phyloP scores from a whole-genome alignment of 2,888 invertebrate genomes.

The Orthosia gracilis region DNA sequence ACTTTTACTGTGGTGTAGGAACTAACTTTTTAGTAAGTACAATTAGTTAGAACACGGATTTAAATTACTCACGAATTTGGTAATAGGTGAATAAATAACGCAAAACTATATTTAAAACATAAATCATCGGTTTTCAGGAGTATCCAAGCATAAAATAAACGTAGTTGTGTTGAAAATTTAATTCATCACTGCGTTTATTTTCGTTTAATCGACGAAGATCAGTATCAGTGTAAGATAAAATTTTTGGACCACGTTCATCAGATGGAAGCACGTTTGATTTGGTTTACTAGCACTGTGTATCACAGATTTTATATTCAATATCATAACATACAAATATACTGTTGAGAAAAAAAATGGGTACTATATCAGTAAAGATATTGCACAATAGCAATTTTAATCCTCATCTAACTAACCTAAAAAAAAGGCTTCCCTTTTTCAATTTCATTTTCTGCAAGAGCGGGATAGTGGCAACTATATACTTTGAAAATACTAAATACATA shows the following conservation, averaged over 20 bases:
- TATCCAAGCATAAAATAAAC: conserved; percentile 79
- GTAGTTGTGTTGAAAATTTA: conserved; percentile 79
- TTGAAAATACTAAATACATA: neutral
- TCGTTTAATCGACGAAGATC: conserved; percentile 45
- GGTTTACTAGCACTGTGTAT: conserved; percentile 45
- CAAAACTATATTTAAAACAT: conserved; percentile 8
- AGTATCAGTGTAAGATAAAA: conserved; percentile 56
- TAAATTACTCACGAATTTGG: conserved; percentile 39
- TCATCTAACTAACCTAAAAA: too few species aligned
- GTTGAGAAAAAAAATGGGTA: neutral
- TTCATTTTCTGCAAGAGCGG: too few species aligned
- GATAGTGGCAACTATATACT: too few species aligned
- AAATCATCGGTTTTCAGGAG: conserved; percentile 76
- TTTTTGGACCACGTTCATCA: conserved; percentile 35
- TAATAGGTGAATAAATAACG: conserved; percentile 12
- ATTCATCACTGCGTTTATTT: conserved; percentile 56
- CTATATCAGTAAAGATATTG: neutral
- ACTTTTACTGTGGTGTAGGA: conserved; percentile 42
- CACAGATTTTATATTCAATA: conserved; percentile 4
- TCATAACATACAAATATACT: neutral
- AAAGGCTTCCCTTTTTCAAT: too few species aligned
- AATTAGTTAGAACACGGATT: conserved; percentile 39
- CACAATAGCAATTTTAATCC: neutral
- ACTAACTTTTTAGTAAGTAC: conserved; percentile 29
- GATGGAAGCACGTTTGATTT: conserved; percentile 56